phyloP scores from a whole-genome alignment of 1,140 invertebrate species.

The Acyrthosiphon pisum region DNA sequence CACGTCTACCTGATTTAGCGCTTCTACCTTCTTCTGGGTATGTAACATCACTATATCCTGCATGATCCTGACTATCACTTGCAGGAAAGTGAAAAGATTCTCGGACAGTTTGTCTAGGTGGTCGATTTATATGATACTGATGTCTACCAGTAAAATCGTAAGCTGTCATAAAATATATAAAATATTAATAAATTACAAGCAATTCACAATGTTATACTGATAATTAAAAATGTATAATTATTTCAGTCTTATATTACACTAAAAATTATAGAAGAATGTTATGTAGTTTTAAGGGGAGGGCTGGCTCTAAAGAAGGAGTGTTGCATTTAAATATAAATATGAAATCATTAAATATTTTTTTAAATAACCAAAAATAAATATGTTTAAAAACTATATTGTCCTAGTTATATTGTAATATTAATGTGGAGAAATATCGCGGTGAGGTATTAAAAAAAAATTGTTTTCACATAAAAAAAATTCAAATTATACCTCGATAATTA shows the following conservation, averaged over 20 bases:
- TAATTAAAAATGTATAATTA: background rate
- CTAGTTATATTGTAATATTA: too few relatives aligned
- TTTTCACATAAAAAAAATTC: too few relatives aligned
- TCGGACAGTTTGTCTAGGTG: background rate
- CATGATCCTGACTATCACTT: background rate
- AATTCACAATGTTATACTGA: background rate
- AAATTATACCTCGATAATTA: too few relatives aligned
- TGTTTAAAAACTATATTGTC: too few relatives aligned
- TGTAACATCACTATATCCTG: background rate
- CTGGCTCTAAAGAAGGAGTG: background rate
- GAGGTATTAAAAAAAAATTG: too few relatives aligned
- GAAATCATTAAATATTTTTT: background rate
- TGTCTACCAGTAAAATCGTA: slow-evolving; percentile 23
- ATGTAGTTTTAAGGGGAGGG: background rate
- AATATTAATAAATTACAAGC: background rate
- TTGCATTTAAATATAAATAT: background rate
- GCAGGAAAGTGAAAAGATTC: slow-evolving; percentile 35
- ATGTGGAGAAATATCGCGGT: too few relatives aligned
- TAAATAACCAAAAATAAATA: background rate
- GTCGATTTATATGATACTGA: slow-evolving; percentile 1
- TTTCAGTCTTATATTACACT: background rate
- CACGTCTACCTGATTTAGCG: slow-evolving; percentile 47
- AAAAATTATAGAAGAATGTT: background rate
- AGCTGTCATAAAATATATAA: slow-evolving; percentile 8
- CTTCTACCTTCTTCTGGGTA: slow-evolving; percentile 39